phyloP scores from a whole-genome alignment of 2,888 invertebrate species.

The Hyposoter dolosus region DNA sequence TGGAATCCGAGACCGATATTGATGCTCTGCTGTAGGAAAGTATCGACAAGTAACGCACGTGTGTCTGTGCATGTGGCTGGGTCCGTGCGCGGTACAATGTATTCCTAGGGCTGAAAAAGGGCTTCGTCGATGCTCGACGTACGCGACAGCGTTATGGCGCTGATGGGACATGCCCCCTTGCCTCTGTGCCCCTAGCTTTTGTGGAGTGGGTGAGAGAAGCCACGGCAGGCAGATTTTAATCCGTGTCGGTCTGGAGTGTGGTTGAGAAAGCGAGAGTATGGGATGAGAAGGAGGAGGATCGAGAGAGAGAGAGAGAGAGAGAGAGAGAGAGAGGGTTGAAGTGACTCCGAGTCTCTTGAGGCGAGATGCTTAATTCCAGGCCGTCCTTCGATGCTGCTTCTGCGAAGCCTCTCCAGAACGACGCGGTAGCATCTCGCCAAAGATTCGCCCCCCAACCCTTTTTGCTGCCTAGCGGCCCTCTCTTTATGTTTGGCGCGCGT shows the following conservation, averaged over 20 bases:
- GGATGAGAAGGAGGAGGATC: constrained; percentile 41
- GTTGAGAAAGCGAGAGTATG: constrained; percentile 71
- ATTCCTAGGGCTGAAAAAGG: constrained; percentile 45
- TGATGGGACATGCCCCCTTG: constrained; percentile 18
- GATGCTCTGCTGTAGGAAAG: background rate
- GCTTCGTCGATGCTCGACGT: constrained; percentile 35
- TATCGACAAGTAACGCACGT: background rate
- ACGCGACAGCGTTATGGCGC: constrained; percentile 32
- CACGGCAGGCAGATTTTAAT: constrained; percentile 84
- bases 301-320: constrained; percentile 5
- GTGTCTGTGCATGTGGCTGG: background rate
- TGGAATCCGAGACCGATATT: background rate
- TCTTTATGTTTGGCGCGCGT: constrained; percentile 70
- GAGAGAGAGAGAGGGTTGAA: constrained; percentile 69
- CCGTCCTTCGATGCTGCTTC: constrained; percentile 61
- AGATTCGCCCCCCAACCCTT: constrained; percentile 62
- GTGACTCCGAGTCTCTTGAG: constrained; percentile 83
- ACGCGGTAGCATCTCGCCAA: constrained; percentile 75
- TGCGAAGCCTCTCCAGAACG: constrained; percentile 72
- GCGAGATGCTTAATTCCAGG: constrained; percentile 82
- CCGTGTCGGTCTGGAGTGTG: constrained; percentile 78
- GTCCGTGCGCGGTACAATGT: background rate
- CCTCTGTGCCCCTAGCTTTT: background rate
- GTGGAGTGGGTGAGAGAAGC: constrained; percentile 69
- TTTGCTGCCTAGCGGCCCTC: constrained; percentile 65